These are phyloP conservation scores for Icerya purchasi DNA, from an alignment of 2,888 invertebrate species.

Conservation along the genomic window DNA sequence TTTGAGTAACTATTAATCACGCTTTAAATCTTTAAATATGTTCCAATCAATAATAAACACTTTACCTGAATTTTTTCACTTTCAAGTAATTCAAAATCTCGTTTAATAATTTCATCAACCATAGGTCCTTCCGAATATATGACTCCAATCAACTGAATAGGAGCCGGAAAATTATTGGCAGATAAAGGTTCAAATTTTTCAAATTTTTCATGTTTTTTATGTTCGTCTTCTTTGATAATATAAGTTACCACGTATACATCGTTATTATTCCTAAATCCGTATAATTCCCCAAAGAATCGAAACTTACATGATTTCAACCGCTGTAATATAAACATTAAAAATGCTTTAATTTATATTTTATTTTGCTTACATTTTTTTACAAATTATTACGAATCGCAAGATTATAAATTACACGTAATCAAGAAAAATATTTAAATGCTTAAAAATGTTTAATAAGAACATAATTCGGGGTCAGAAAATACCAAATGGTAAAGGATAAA, in stretches of 20 bases:
- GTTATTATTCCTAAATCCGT: not conserved
- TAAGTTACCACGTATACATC: not conserved
- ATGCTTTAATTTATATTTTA: no score
- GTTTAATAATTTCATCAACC: not conserved
- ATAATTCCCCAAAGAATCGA: not conserved
- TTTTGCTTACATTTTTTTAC: no score
- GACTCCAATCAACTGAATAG: not conserved
- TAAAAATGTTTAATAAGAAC: no score
- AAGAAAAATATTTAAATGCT: no score
- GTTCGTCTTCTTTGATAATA: not conserved
- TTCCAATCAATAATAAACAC: no score
- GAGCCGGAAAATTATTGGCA: not conserved
- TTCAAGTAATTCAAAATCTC: not conserved
- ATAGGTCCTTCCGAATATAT: not conserved
- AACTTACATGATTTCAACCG: not conserved
- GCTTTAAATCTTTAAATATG: no score
- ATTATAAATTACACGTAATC: no score
- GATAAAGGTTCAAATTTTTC: not conserved
- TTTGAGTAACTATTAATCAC: no score
- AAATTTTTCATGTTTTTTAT: not conserved
- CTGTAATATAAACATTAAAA: not conserved
- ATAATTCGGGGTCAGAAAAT: no score
- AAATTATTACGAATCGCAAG: no score
- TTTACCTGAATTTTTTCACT: not conserved
- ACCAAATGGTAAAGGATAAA: no score